Evolutionary conservation across 2,797 vertebrate species (phyloP).

Genomic region (Cossypha polioptera): DNA sequence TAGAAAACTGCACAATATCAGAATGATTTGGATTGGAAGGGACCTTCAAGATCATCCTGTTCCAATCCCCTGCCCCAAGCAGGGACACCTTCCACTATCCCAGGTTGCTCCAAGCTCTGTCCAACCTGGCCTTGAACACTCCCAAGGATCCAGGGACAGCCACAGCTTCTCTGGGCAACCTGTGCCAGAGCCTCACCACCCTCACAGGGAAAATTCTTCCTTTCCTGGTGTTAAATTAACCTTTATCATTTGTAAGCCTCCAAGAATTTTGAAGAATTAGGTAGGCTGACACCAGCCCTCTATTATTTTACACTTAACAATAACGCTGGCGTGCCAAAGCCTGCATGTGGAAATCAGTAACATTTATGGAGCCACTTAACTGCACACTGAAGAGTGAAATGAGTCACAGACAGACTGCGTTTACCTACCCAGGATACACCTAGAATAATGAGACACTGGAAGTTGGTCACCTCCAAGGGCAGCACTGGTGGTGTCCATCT

Average conservation of each 20-base stretch:
- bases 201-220: background rate
- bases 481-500: background rate
- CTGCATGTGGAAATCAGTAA: background rate
- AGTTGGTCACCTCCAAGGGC: background rate
- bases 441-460: background rate
- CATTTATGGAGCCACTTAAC: background rate
- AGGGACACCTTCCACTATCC: accelerated
- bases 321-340: background rate
- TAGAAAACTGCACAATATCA: background rate
- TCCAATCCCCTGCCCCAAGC: accelerated
- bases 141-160: background rate
- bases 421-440: background rate
- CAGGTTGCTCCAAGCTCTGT: accelerated
- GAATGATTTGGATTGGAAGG: background rate
- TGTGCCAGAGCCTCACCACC: accelerated
- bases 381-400: background rate
- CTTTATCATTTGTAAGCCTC: background rate
- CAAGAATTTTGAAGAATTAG: background rate
- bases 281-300: background rate
- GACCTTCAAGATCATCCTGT: background rate
- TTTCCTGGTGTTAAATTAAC: background rate
- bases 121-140: background rate
- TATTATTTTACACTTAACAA: background rate
- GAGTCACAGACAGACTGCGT: background rate
- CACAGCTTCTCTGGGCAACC: background rate